Evolutionary conservation across 2,888 invertebrate genomes (phyloP).

Genomic region (Adelphocoris suturalis): DNA sequence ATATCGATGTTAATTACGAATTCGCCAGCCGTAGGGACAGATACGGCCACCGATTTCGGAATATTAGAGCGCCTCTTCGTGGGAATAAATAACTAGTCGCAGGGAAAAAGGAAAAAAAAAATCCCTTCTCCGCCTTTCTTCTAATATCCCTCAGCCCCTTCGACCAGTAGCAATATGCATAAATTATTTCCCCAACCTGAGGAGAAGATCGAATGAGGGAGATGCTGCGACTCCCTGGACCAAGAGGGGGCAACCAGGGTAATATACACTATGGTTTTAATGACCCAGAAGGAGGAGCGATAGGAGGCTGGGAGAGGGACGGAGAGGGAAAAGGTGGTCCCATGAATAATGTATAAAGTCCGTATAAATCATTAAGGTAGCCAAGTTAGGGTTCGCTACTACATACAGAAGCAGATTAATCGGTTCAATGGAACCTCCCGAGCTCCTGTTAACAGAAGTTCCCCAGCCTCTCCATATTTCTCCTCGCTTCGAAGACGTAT

Average conservation of each 20-base stretch:
- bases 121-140: slow-evolving; percentile 30
- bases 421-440: slow-evolving; percentile 67
- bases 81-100: slow-evolving; percentile 66
- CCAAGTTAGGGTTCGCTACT: slow-evolving; percentile 66
- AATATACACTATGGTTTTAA: slow-evolving; percentile 74
- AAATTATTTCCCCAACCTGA: slow-evolving; percentile 71
- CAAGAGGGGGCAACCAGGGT: slow-evolving; percentile 50
- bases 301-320: not conserved
- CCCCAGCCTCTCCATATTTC: slow-evolving; percentile 57
- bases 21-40: slow-evolving; percentile 17
- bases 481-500: slow-evolving; percentile 27
- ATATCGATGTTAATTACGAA: slow-evolving; percentile 21
- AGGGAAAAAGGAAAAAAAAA: slow-evolving; percentile 1
- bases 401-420: slow-evolving; percentile 71
- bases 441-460: slow-evolving; percentile 63
- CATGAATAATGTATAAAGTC: slow-evolving; percentile 72
- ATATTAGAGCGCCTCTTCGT: slow-evolving; percentile 46
- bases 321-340: slow-evolving; percentile 37
- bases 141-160: slow-evolving; percentile 38
- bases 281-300: slow-evolving; percentile 63
- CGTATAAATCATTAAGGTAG: slow-evolving; percentile 72
- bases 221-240: slow-evolving; percentile 12
- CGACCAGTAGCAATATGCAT: slow-evolving; percentile 75
- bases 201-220: slow-evolving; percentile 40
- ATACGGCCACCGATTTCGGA: slow-evolving; percentile 46